phyloP scores from a whole-genome alignment of 1,140 invertebrate genomes.

The Contarinia nasturtii region DNA sequence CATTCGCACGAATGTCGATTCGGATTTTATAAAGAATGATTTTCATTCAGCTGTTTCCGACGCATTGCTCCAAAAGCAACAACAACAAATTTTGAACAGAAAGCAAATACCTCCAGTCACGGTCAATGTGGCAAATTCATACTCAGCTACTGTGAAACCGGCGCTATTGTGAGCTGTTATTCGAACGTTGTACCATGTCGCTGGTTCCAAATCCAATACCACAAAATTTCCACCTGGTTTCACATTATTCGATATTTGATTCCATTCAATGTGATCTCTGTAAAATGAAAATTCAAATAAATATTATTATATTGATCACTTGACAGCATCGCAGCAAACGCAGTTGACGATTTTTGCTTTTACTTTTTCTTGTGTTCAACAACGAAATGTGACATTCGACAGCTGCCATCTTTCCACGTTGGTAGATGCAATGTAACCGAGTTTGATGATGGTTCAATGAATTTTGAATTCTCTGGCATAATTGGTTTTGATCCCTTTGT shows the following conservation, averaged over 20 bases:
- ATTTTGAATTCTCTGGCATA: constrained; percentile 70
- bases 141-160: constrained; percentile 82
- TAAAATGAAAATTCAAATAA: constrained; percentile 7
- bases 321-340: not conserved
- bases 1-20: too few species aligned
- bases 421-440: constrained; percentile 79
- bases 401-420: constrained; percentile 87
- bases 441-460: constrained; percentile 80
- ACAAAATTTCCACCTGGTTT: constrained; percentile 80
- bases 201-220: constrained; percentile 76
- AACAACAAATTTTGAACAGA: not conserved
- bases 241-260: constrained; percentile 80
- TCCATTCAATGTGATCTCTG: constrained; percentile 70
- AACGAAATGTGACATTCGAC: constrained; percentile 88
- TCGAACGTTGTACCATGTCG: constrained; percentile 76
- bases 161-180: constrained; percentile 93
- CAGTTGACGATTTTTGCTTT: constrained; percentile 1
- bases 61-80: too few species aligned
- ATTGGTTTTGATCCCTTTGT: constrained; percentile 78
- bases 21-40: too few species aligned
- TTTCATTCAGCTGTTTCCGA: too few species aligned
- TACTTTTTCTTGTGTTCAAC: constrained; percentile 90
- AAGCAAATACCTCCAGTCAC: constrained; percentile 65
- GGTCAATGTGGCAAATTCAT: constrained; percentile 87
- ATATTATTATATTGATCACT: not conserved